Base-by-base conservation (phyloP, 1,140 invertebrate species). In the Hyles vespertilio region DNA sequence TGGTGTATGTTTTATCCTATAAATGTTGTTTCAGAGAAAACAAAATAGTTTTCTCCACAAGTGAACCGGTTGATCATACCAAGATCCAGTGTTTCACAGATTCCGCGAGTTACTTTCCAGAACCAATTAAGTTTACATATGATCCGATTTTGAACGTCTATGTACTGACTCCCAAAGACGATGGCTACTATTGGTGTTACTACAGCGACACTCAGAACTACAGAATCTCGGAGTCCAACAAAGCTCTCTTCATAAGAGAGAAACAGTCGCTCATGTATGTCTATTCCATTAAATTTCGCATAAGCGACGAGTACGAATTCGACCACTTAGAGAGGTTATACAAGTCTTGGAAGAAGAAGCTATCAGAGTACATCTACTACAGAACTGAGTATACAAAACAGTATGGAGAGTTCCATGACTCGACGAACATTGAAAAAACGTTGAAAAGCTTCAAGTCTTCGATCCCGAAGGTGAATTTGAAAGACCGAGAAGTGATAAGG, bases 171-270 rank as follows among this genome's bases (percentile, higher is more conserved):
- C 73, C 78, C 3, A 69, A 63, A 34, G 64, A 62, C 3, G 77
- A 89, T 62, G 89, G 89, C 22, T 84, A 87, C 58, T 90, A 89
- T 49, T 89, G 87, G 88, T 90, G 87, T 22, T 22, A 22, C 22
- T 22, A 22, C 22, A 22, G 22, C 22, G 22, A 22, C 53, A 60
- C 80, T 6, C 69, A 82, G 12, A 74, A 49, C 3, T 78, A 89
- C 43, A 76, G 76, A 0, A 78, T 65, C 1, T 57, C 73, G 2
- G 72, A 80, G 58, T 87, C 87, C 6, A 81, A 88, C 22, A 88
- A 78, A 63, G 63, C 71, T 0, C 71, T 90, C n/a, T 87, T 79
- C 53, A 66, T 87, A 7, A 63, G 74, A 56, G 76, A 75, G 11
- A 77, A 80, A 56, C 50, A 71, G 7, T 76, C 75, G 5, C 33